Conservation (phyloP, 2,113 vertebrate genomes). For the Petrocephalus zakoni region DNA sequence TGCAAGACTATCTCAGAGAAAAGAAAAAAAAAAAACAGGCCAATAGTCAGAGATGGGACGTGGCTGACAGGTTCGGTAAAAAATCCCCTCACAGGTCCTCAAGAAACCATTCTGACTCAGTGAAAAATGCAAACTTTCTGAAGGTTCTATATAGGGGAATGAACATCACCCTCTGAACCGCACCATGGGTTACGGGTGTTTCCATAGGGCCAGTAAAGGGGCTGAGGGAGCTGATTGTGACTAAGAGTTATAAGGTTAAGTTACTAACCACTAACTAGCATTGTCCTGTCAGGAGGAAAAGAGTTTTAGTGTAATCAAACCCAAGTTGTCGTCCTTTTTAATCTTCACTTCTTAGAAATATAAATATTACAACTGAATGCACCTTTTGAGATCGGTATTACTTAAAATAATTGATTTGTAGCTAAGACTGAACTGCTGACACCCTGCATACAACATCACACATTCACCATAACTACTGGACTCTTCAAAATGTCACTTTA, state of each 20-base stretch:
- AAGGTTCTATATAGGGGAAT: neutral
- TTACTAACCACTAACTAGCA: neutral
- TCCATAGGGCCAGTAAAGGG: neutral
- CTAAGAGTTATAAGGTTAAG: neutral
- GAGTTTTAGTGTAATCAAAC: neutral
- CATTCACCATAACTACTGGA: no score
- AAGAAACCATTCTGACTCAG: neutral
- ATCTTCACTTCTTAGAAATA: neutral
- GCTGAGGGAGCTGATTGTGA: neutral
- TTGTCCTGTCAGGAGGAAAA: neutral
- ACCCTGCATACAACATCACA: no score
- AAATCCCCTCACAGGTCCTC: neutral
- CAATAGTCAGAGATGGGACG: neutral
- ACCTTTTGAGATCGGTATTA: neutral
- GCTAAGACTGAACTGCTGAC: neutral
- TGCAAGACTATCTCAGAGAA: neutral
- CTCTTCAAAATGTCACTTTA: no score
- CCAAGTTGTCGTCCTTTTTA: neutral
- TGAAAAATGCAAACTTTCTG: conserved; percentile 2
- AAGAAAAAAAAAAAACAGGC: no score
- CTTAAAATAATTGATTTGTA: neutral
- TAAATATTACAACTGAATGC: neutral
- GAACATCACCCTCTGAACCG: neutral
- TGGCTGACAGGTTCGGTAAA: neutral
- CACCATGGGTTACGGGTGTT: neutral